Conservation (phyloP, 2,113 vertebrate species). For the Odontophorus gujanensis region DNA sequence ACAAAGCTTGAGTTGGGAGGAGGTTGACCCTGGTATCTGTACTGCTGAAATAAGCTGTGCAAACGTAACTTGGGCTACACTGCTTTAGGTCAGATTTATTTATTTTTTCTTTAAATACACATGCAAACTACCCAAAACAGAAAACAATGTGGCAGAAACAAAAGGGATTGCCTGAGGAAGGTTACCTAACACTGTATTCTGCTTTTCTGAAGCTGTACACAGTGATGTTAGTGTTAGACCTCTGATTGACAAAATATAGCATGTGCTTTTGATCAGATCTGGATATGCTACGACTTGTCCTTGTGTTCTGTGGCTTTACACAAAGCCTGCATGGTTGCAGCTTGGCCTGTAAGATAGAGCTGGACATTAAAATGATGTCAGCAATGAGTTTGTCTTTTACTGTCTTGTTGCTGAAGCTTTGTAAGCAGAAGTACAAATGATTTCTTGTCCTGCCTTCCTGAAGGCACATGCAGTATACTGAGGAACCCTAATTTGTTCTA, state of each 20-base stretch:
- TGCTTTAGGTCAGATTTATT: background rate
- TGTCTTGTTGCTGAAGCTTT: background rate
- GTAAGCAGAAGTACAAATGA: background rate
- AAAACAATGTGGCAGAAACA: background rate
- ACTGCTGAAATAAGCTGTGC: background rate
- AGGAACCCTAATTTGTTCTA: background rate
- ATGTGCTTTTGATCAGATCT: background rate
- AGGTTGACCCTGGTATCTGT: background rate
- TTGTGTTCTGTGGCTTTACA: background rate
- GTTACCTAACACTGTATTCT: background rate
- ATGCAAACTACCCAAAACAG: background rate
- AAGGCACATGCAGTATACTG: background rate
- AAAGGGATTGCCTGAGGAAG: background rate
- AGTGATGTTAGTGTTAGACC: background rate
- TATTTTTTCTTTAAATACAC: background rate
- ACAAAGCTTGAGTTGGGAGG: background rate
- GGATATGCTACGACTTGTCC: background rate
- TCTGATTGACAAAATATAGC: background rate
- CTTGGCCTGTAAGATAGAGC: background rate
- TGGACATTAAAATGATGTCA: background rate
- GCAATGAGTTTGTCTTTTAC: background rate
- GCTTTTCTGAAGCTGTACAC: background rate
- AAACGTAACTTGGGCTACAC: background rate
- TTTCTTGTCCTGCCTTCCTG: rapidly evolving
- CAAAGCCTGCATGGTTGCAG: background rate